Evolutionary conservation across 1,140 invertebrate species (phyloP).

Genomic region (Myzus persicae): DNA sequence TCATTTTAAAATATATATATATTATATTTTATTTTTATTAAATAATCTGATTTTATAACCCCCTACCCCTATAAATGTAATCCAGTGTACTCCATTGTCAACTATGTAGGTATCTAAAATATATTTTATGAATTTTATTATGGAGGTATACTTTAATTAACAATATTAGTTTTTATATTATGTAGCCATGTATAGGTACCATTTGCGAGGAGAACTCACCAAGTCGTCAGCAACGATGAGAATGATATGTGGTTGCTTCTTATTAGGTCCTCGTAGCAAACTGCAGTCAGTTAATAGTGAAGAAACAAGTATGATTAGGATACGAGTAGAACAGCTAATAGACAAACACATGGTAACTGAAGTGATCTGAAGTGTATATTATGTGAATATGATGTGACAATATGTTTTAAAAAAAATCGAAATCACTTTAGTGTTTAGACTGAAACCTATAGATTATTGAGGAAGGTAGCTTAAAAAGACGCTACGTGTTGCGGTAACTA

Average conservation of each 20-base stretch:
- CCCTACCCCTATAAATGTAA: not conserved
- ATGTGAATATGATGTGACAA: not conserved
- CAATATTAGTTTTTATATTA: not conserved
- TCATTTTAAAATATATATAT: not conserved
- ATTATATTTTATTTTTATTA: not conserved
- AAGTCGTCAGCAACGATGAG: conserved; percentile 72
- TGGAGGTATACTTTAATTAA: not conserved
- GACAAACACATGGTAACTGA: conserved; percentile 16
- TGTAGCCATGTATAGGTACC: not conserved
- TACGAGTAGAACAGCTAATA: not conserved
- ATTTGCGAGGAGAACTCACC: conserved; percentile 62
- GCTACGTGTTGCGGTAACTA: not conserved
- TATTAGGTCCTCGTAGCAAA: not conserved
- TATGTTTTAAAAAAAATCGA: not conserved
- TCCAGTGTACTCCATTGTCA: not conserved
- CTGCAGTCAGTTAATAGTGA: not conserved
- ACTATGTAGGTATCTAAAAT: not conserved
- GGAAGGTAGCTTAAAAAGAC: not conserved
- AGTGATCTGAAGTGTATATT: not conserved
- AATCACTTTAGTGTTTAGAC: not conserved
- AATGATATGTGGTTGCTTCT: conserved; percentile 67
- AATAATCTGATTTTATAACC: not conserved
- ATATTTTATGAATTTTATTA: not conserved
- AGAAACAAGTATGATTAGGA: not conserved
- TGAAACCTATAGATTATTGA: not conserved